Base-by-base conservation (phyloP, 1,140 invertebrate genomes). In the Drosophila bifasciata region DNA sequence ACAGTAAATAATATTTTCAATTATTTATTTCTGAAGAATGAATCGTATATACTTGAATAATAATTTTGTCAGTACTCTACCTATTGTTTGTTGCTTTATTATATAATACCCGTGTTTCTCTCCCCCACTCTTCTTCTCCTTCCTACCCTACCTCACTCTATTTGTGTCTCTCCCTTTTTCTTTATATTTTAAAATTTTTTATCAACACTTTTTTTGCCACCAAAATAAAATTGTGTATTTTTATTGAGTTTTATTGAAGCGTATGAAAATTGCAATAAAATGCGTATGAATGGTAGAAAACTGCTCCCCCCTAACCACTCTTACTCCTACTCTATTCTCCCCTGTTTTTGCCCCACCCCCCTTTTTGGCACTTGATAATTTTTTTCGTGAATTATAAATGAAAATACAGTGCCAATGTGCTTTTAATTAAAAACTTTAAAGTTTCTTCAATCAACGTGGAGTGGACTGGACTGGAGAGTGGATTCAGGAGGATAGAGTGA, bases 241-340 rank as follows among this genome's bases (percentile, higher is more conserved):
- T 81, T 88, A 86, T 86, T 86, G 78, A 83, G 83, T 83, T 86
- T 78, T 75, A 88, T 81, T 86, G 83, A 83, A 88, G 83, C 83
- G 83, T 73, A 81, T 77, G 73, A 88, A 13, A 86, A 86, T 86
- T 86, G 83, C 83, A 78, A 83, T 86, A 88, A 86, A 86, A 85
- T 77, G 81, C 81, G 11, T 75, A 88, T 85, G 66, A 62, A 74
- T 64, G 52, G 59, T 41, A 63, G 60, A 46, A 64, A 78, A 56
- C 36, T 59, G 0, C 28, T 2, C 21, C 41, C 19, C 15, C 15
- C 16, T 8, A 39, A 46, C 13, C 36, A 11, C 28, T 16, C 9
- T n/a, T n/a, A n/a, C n/a, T n/a, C n/a, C n/a, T n/a, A n/a, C n/a
- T 53, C 48, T 32, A 39, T 39, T 3, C 8, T 19, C 23, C 16